phyloP scores from a whole-genome alignment of 1,140 invertebrate genomes.

The Chelonus insularis region DNA sequence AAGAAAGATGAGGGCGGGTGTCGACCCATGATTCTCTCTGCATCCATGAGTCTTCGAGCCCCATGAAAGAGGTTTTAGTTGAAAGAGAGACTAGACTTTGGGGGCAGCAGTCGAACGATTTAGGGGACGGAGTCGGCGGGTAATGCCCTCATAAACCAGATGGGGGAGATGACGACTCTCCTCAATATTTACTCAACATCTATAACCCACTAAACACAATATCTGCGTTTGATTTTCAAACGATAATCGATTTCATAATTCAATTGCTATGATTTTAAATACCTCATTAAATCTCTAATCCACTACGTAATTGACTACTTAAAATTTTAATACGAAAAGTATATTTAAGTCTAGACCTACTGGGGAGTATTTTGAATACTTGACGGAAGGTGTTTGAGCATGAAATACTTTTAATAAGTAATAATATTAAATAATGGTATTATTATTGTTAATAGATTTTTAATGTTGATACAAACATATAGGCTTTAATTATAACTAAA shows the following conservation, averaged over 20 bases:
- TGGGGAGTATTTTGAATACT: too few relatives aligned
- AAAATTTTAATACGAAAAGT: too few relatives aligned
- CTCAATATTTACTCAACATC: constrained; percentile 15
- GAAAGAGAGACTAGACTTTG: constrained; percentile 8
- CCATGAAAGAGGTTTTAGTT: background rate
- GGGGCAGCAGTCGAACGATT: constrained; percentile 6
- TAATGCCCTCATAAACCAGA: constrained; percentile 15
- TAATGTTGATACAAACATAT: too few relatives aligned
- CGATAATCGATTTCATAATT: background rate
- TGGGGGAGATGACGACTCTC: constrained; percentile 14
- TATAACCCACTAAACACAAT: constrained; percentile 13
- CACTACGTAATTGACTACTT: too few relatives aligned
- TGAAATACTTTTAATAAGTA: too few relatives aligned
- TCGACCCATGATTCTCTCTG: background rate
- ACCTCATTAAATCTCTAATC: background rate
- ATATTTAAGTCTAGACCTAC: too few relatives aligned
- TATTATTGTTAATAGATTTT: too few relatives aligned
- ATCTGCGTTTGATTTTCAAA: background rate
- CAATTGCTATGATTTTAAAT: background rate
- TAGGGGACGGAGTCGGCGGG: constrained; percentile 1
- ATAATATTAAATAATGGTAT: too few relatives aligned
- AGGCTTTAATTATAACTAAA: too few relatives aligned
- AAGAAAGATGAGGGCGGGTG: constrained; percentile 10
- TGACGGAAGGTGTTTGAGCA: too few relatives aligned
- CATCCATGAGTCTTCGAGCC: constrained; percentile 12